Evolutionary conservation across 2,888 invertebrate species (phyloP), one percentile per base, ranked within the genome.

Genomic region (Loripinus fragilis): DNA sequence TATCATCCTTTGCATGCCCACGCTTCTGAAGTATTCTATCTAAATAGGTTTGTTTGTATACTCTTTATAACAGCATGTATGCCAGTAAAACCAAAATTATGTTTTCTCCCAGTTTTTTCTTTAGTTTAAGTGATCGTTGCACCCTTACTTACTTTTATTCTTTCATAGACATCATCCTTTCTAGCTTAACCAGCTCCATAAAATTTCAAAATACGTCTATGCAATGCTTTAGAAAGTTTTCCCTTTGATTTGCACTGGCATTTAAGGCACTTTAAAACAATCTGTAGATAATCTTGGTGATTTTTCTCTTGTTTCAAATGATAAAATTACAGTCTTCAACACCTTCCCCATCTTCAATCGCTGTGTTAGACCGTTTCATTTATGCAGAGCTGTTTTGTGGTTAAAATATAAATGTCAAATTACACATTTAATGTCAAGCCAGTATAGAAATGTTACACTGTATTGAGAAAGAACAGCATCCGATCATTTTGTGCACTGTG

Each of bases 211-310:
- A 50, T 50, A 50, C 50, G 10, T 7, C 50, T 50, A 50, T 15
- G 50, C 50, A 50, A n/a, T 50, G 50, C 50, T n/a, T 50, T 50
- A 50, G n/a, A 50, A n/a, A 50, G 50, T 50, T 50, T 50, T 50
- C n/a, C 50, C n/a, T 50, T 50, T 15, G 50, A 50, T 50, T 50
- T 50, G 50, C 23, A n/a, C 50, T 50, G 50, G 23, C 50, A 50
- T 50, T 50, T 50, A 7, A 50, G 50, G 23, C 50, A 50, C 50
- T 50, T 50, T n/a, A 23, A 50, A 23, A 23, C 50, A 15, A 50
- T 50, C 50, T 50, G 50, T 50, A 5, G 50, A 50, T 50, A 50
- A 23, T 50, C 50, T 50, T 50, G 50, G 50, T 50, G 50, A 50
- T 50, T 50, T 50, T 17, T n/a, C 7, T 23, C 50, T 50, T 50